Conservation (phyloP, 53 echinoderm and acorn worm genomes). For the Stichopus horrens region DNA sequence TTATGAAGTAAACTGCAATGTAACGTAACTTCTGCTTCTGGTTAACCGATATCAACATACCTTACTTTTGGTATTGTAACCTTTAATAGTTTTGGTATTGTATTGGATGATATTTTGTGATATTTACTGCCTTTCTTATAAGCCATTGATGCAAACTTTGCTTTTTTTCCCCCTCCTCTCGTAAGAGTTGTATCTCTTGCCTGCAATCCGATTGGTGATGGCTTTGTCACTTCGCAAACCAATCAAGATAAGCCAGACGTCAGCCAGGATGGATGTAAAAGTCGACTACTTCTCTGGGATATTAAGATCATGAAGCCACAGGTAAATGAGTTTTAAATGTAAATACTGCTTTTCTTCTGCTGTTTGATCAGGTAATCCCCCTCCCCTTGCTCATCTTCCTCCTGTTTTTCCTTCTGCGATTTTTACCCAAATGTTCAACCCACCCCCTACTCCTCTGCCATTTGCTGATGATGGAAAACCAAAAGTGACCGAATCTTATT, state of each 20-base stretch:
- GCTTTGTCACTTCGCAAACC: constrained; percentile 69
- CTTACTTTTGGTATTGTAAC: no score
- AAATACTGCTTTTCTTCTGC: neutral
- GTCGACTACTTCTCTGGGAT: constrained; percentile 77
- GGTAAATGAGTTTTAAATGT: constrained; percentile 47
- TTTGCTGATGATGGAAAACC: no score
- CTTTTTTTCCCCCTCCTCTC: neutral
- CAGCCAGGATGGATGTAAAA: constrained; percentile 43
- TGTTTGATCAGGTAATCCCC: neutral
- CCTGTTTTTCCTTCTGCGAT: neutral
- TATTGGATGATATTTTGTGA: no score
- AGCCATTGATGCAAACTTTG: no score
- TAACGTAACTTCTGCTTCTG: no score
- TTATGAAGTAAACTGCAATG: no score
- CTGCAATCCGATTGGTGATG: constrained; percentile 81
- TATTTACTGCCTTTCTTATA: no score
- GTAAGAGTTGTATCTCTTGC: constrained; percentile 74
- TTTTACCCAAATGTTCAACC: neutral
- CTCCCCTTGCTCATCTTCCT: no score
- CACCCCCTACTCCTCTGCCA: no score
- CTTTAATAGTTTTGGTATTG: no score
- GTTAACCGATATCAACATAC: no score
- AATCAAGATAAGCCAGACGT: constrained; percentile 46
- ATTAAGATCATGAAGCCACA: constrained; percentile 81
- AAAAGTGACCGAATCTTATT: no score